Conservation (phyloP, 2,797 vertebrate genomes). For the Micropoecilia bifurca region DNA sequence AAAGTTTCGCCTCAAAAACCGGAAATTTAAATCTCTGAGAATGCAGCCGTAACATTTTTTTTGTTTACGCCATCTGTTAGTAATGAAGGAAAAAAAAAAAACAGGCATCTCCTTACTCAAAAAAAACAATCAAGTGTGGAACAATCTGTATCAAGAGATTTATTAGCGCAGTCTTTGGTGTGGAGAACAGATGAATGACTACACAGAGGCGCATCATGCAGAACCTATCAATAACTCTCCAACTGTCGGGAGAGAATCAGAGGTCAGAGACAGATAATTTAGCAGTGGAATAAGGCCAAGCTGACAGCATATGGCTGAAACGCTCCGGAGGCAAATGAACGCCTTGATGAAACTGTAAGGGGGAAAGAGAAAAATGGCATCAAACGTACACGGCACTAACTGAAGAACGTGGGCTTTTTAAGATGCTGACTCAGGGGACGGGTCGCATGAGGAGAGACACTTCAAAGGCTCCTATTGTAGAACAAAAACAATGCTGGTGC, state of each 20-base stretch:
- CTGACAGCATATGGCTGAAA: slow-evolving; percentile 34
- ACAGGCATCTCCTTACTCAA: slow-evolving; percentile 25
- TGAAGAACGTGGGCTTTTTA: slow-evolving; percentile 46
- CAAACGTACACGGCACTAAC: slow-evolving; percentile 35
- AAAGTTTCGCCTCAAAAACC: slow-evolving; percentile 28
- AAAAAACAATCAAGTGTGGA: slow-evolving; percentile 24
- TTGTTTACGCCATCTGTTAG: slow-evolving; percentile 49
- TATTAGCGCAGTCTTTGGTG: slow-evolving; percentile 59
- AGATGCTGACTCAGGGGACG: slow-evolving; percentile 45
- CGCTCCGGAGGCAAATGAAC: slow-evolving; percentile 32
- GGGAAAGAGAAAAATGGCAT: neutral
- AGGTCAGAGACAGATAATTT: slow-evolving; percentile 58
- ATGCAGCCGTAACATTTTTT: slow-evolving; percentile 17
- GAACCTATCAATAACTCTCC: slow-evolving; percentile 51
- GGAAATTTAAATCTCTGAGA: slow-evolving; percentile 36
- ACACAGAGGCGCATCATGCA: slow-evolving; percentile 22
- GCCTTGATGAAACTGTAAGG: neutral
- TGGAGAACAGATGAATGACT: slow-evolving; percentile 53
- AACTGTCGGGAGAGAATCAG: slow-evolving; percentile 41
- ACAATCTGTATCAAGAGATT: slow-evolving; percentile 60
- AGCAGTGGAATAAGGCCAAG: slow-evolving; percentile 49
- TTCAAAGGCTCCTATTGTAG: slow-evolving; percentile 73
- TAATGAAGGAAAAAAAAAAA: slow-evolving; percentile 8
- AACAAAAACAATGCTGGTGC: slow-evolving; percentile 65
- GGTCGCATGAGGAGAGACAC: slow-evolving; percentile 41